Evolutionary conservation across 2,888 invertebrate genomes (phyloP).

Genomic region (Sarcophaga caerulescens): DNA sequence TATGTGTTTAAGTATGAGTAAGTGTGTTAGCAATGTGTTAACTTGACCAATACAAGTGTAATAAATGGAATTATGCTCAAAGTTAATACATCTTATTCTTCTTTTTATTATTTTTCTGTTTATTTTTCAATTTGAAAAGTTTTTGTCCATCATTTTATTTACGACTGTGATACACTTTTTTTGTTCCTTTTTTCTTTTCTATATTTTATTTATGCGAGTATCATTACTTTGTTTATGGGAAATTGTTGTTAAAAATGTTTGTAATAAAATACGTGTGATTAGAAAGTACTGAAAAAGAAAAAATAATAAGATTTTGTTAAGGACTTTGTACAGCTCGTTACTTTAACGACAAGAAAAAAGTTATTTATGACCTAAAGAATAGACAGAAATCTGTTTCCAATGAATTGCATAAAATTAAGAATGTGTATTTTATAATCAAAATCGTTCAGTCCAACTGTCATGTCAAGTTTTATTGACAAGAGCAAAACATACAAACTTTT

Average conservation of each 20-base stretch:
- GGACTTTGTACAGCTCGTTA: background rate
- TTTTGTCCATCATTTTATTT: background rate
- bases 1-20: background rate
- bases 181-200: background rate
- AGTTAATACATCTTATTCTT: conserved; percentile 25
- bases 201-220: conserved; percentile 19
- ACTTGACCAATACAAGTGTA: conserved; percentile 47
- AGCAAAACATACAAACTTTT: too few relatives aligned
- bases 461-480: too few relatives aligned
- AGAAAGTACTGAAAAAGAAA: background rate
- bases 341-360: background rate
- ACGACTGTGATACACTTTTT: background rate
- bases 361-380: background rate
- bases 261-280: conserved; percentile 10
- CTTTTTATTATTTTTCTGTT: background rate
- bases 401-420: too few relatives aligned
- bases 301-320: background rate
- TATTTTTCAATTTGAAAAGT: conserved; percentile 32
- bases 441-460: too few relatives aligned
- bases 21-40: conserved; percentile 40
- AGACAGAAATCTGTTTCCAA: background rate
- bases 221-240: background rate
- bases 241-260: conserved; percentile 10
- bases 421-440: too few relatives aligned
- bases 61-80: conserved; percentile 50